Base-by-base conservation (phyloP, 2,113 vertebrate species). In the Lontra canadensis region DNA sequence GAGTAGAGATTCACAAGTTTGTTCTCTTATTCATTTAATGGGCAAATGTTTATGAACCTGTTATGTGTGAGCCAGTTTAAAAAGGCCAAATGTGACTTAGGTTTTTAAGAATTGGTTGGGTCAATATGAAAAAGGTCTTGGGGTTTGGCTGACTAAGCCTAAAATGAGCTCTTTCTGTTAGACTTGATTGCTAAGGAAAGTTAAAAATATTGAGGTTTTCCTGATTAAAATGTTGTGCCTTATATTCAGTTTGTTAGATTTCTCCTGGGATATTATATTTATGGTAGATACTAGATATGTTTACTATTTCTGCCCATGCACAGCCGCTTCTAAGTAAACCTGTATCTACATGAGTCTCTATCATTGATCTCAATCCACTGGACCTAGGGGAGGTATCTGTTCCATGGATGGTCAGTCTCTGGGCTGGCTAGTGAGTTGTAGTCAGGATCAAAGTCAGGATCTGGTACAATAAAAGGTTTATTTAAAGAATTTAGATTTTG, bases 201-300 rank as follows among this genome's bases (percentile, higher is more conserved):
- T 73, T 88, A 88, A 42, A 57, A 59, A 81, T 67, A 83, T 90
- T 93, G 82, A 57, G 80, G 26, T 83, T 67, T 96, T 17, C 39
- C 11, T 67, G 39, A 80, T 85, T 59, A 65, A 94, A 88, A 29
- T 83, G 13, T 73, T 57, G 0, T 81, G 18, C 61, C 21, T 87
- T n/a, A 15, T 47, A 88, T 52, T n/a, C 61, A 82, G 39, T 34
- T 94, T 94, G 34, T 49, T 95, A 95, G 42, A 63, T 96, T 95
- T 93, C 42, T 96, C 31, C 10, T 74, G 49, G 12, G 29, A 71
- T 82, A 69, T 47, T 93, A 63, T 63, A 88, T 90, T 76, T 90
- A n/a, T 47, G 39, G 6, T 69, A 88, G 23, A 78, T 90, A 63
- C 10, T 93, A 90, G 39, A 31, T 95, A 79, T 71, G 15, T 71